Conservation (phyloP, 2,888 invertebrate species). For the Drosophila limbata region DNA sequence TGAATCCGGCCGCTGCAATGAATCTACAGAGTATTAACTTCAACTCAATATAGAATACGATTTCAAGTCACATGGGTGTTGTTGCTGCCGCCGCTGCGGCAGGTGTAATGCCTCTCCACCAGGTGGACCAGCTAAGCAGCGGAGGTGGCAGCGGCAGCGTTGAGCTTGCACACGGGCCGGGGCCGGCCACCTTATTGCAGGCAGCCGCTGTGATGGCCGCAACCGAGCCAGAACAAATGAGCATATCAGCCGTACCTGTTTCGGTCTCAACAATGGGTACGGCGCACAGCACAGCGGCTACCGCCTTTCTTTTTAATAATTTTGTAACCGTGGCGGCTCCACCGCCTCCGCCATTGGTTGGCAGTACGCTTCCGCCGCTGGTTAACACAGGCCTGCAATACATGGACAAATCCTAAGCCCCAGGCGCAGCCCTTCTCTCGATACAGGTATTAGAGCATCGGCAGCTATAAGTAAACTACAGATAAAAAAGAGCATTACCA, state of each 20-base stretch:
- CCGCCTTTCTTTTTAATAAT: slow-evolving; percentile 77
- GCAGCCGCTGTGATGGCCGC: slow-evolving; percentile 68
- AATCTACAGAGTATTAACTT: slow-evolving; percentile 92
- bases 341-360: slow-evolving; percentile 55
- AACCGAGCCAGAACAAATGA: slow-evolving; percentile 67
- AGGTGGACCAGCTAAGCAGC: slow-evolving; percentile 45
- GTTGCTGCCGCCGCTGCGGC: slow-evolving; percentile 62
- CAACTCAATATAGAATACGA: slow-evolving; percentile 89
- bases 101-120: slow-evolving; percentile 48
- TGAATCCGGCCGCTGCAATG: slow-evolving; percentile 88
- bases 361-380: slow-evolving; percentile 53
- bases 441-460: slow-evolving; percentile 76
- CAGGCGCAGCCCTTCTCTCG: slow-evolving; percentile 17
- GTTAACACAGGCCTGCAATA: slow-evolving; percentile 71
- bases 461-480: slow-evolving; percentile 64
- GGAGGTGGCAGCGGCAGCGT: slow-evolving; percentile 26
- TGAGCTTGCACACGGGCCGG: slow-evolving; percentile 38
- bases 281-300: slow-evolving; percentile 68
- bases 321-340: slow-evolving; percentile 75
- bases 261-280: slow-evolving; percentile 64
- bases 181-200: slow-evolving; percentile 65
- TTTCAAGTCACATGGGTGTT: slow-evolving; percentile 76
- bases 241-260: slow-evolving; percentile 74
- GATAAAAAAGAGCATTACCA: slow-evolving; percentile 23
- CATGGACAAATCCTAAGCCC: slow-evolving; percentile 64